A percentile compares a stretch with the other conserved stretches of the same genome.
Conservation (phyloP, 1,140 invertebrate genomes). For the Hirudo medicinalis region DNA sequence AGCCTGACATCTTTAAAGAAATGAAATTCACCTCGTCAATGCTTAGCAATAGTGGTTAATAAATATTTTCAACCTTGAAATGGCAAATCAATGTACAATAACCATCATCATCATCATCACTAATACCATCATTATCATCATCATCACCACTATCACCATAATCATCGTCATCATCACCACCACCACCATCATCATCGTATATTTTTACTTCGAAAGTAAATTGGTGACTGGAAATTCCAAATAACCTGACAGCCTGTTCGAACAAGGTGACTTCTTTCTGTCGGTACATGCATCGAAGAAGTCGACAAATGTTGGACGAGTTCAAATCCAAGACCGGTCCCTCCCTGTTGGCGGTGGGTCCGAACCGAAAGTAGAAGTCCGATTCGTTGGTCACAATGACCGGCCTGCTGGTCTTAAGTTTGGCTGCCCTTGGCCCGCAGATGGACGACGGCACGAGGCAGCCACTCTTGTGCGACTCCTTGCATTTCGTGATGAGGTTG, state of each 20-base stretch:
- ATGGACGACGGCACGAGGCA: not conserved
- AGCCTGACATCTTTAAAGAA: not conserved
- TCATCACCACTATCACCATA: too few species aligned
- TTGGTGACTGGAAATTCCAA: not conserved
- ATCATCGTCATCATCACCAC: too few species aligned
- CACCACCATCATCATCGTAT: not conserved
- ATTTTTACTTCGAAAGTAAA: not conserved
- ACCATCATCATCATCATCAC: too few species aligned
- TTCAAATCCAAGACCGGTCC: not conserved
- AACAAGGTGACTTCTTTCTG: not conserved
- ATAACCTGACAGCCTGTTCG: not conserved
- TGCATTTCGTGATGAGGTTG: not conserved
- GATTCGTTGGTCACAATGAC: conserved; percentile 4
- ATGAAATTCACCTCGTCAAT: not conserved
- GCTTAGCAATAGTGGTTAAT: not conserved
- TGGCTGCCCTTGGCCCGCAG: not conserved
- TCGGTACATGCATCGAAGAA: not conserved
- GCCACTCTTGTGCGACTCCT: not conserved
- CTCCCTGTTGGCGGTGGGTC: not conserved
- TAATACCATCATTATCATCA: too few species aligned
- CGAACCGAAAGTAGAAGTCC: conserved; percentile 6
- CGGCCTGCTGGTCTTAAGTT: not conserved
- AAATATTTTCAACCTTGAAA: not conserved
- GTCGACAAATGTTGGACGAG: not conserved
- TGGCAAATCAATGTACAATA: too few species aligned